Evolutionary conservation across 1,140 invertebrate genomes (phyloP).

Genomic region (Hermatobates lingyangjiaoensis): DNA sequence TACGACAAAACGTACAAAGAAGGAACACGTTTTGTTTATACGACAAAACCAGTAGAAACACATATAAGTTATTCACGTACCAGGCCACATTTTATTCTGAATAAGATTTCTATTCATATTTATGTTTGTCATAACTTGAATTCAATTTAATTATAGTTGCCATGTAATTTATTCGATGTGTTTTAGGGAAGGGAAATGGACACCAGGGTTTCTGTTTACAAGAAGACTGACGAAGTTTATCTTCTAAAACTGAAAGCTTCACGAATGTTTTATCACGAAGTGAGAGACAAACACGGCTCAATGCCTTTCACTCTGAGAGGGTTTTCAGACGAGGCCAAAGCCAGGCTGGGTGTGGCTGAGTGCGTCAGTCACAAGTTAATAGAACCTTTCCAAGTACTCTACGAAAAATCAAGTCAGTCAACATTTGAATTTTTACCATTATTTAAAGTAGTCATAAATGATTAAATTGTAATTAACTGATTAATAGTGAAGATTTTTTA

Average conservation of each 20-base stretch:
- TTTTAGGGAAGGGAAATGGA: conserved; percentile 68
- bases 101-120: too few species aligned
- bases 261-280: conserved; percentile 83
- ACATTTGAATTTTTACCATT: not conserved
- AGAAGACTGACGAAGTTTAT: conserved; percentile 95
- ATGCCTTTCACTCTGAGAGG: conserved; percentile 83
- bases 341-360: conserved; percentile 91
- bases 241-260: conserved; percentile 93
- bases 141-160: too few species aligned
- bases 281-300: conserved; percentile 77
- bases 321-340: conserved; percentile 94
- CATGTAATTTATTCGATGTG: too few species aligned
- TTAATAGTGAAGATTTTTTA: too few species aligned
- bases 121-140: too few species aligned
- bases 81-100: too few species aligned
- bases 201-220: conserved; percentile 89
- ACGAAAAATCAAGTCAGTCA: conserved; percentile 27
- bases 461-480: not conserved
- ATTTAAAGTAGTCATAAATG: not conserved
- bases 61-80: too few species aligned
- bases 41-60: too few species aligned
- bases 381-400: conserved; percentile 75
- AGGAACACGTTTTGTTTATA: too few species aligned
- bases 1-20: too few species aligned
- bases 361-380: conserved; percentile 96